phyloP scores from a whole-genome alignment of 1,140 invertebrate genomes.

The Dendrolimus punctatus region DNA sequence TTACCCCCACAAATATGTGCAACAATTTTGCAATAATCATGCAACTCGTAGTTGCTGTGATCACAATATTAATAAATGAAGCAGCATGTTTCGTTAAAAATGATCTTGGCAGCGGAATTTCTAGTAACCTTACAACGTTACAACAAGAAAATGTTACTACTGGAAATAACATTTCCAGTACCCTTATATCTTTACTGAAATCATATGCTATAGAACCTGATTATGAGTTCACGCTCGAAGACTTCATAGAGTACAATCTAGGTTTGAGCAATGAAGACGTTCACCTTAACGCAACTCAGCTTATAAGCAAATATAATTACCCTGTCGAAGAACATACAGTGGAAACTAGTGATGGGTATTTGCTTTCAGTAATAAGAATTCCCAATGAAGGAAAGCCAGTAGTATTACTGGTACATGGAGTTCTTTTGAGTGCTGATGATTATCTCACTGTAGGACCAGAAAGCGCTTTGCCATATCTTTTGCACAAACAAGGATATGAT shows the following conservation, averaged over 20 bases:
- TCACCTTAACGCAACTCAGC: conserved; percentile 20
- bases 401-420: conserved; percentile 76
- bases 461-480: conserved; percentile 73
- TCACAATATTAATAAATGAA: no score
- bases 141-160: no score
- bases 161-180: no score
- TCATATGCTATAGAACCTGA: no score
- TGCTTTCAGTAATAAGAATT: conserved; percentile 22
- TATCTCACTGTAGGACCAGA: conserved; percentile 75
- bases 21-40: no score
- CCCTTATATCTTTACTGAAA: no score
- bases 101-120: no score
- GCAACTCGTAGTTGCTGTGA: no score
- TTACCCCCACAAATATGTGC: no score
- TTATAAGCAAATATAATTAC: conserved; percentile 24
- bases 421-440: conserved; percentile 76
- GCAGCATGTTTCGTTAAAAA: no score
- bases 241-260: not conserved
- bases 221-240: no score
- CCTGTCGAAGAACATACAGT: conserved; percentile 19
- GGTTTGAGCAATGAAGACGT: conserved; percentile 16
- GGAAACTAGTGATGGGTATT: conserved; percentile 25
- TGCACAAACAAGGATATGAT: conserved; percentile 77
- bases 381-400: conserved; percentile 32
- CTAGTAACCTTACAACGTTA: no score